Evolutionary conservation across 2,113 vertebrate genomes (phyloP), one percentile per base, ranked within the genome.

Genomic region (Ardeotis arabs): DNA sequence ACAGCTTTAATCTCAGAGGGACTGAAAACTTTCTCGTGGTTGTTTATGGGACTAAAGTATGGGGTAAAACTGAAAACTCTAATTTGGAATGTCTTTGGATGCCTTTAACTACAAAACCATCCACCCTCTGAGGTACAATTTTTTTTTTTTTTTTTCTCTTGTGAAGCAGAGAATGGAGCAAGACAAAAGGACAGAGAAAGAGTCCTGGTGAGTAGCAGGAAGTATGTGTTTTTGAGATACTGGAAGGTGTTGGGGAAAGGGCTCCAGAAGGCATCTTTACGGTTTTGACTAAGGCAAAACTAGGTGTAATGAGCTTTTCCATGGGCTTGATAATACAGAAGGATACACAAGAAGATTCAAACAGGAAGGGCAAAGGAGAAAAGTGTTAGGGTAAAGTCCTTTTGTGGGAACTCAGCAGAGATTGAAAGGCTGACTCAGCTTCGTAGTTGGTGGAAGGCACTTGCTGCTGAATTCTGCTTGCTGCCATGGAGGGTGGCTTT

Each of bases 41-140:
- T 8, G 2, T 89, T 89, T 59, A 44, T 90, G 62, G 45, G 37
- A 90, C 50, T 77, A 9, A 96, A 94, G 11, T 52, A 47, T 68
- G 66, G 58, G 73, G 60, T 56, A 89, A 90, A 81, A 35, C 35
- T 1, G 2, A 75, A 78, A 81, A 25, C 55, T 92, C 35, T 63
- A 75, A 69, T 44, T 90, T 75, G 53, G 62, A 87, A 91, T 86
- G 58, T 47, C 31, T 68, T 78, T 27, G 17, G 22, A 55, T 85
- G 70, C 37, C 45, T 94, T 66, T 87, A 93, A 89, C 49, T 81
- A 64, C 18, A 87, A 93, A 93, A 87, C 49, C 53, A 76, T 73
- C 66, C 29, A 64, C 58, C 8, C n/a, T 80, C 47, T 56, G 35
- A 82, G 49, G 60, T 52, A 21, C 1, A 1, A 12, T 37, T 17